Percentiles rank a stretch among this genome's conserved stretches.
phyloP scores from a whole-genome alignment of 2,888 invertebrate species.

The Cerastis leucographa region DNA sequence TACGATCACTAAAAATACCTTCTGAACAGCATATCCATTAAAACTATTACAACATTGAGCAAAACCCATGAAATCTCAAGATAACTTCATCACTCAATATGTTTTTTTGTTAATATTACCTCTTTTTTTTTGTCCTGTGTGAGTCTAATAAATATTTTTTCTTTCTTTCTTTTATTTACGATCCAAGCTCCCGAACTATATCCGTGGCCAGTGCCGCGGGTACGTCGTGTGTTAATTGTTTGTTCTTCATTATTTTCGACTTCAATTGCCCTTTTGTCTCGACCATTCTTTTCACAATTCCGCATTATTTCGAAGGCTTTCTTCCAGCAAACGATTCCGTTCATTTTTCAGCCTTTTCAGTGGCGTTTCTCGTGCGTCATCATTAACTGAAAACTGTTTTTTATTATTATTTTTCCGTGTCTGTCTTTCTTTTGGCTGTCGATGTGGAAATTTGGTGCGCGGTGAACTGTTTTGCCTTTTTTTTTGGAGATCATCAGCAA shows the following conservation, averaged over 20 bases:
- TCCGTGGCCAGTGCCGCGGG: slow-evolving; percentile 63
- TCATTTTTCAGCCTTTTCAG: slow-evolving; percentile 87
- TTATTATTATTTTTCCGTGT: slow-evolving; percentile 71
- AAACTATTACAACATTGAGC: not conserved
- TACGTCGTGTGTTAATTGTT: slow-evolving; percentile 89
- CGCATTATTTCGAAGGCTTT: slow-evolving; percentile 86
- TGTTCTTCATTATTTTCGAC: slow-evolving; percentile 89
- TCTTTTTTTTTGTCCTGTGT: no score
- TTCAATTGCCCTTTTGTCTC: slow-evolving; percentile 90
- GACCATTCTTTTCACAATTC: slow-evolving; percentile 83
- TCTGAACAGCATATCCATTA: not conserved
- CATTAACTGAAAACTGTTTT: slow-evolving; percentile 81
- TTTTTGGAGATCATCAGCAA: slow-evolving; percentile 57
- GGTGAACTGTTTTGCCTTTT: slow-evolving; percentile 39
- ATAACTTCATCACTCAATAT: not conserved
- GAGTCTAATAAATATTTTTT: no score
- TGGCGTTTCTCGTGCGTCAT: slow-evolving; percentile 85
- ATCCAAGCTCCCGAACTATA: slow-evolving; percentile 61
- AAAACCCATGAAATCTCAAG: not conserved
- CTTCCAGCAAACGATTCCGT: slow-evolving; percentile 86
- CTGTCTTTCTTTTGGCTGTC: slow-evolving; percentile 71
- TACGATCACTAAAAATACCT: not conserved
- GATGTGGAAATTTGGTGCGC: slow-evolving; percentile 66
- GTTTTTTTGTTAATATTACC: no score
- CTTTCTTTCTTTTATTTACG: no score